Evolutionary conservation across 2,113 vertebrate species (phyloP), one percentile per base, ranked within the genome.

Genomic region (Brachyhypopomus gauderio): DNA sequence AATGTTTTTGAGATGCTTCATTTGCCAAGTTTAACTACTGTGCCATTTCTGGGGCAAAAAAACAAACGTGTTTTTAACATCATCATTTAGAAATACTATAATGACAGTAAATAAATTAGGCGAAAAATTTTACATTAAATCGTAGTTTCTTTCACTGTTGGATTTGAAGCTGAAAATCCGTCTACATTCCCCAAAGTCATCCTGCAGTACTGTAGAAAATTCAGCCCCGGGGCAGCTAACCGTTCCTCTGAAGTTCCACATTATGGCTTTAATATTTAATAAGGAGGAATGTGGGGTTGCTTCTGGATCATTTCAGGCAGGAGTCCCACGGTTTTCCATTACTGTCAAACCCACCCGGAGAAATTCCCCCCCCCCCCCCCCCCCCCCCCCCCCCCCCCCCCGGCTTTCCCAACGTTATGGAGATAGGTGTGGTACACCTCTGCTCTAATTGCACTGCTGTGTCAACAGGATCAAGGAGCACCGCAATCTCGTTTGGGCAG

Each of bases 181-280:
- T 67, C 45, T 67, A 3, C 66, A 38, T 70, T 41, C 36, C n/a
- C 38, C 66, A 70, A 41, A 70, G 19, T 19, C 66, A 41, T 70
- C 34, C 66, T 38, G 34, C 17, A 38, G 66, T 17, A n/a, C n/a
- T 70, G 36, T 70, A 70, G 19, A 41, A 70, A 70, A 58, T 41
- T 41, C 30, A 17, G 14, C 20, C 8, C 66, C 22, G 17, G 20
- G 66, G 36, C 34, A n/a, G n/a, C 66, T 70, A 70, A 70, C 38
- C 41, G 76, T 58, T 45, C 22, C 14, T 9, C 66, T 69, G 36
- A 38, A 59, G 14, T 27, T 59, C 17, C 64, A 20, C 64, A 67
- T 58, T 25, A 45, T 41, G 5, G 59, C 27, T 56, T 84, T 60
- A 73, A 77, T 81, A 80, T 75, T 77, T 77, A 30, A 84, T 36